Base-by-base conservation (phyloP, 1,140 invertebrate genomes). In the Trissolcus basalis region DNA sequence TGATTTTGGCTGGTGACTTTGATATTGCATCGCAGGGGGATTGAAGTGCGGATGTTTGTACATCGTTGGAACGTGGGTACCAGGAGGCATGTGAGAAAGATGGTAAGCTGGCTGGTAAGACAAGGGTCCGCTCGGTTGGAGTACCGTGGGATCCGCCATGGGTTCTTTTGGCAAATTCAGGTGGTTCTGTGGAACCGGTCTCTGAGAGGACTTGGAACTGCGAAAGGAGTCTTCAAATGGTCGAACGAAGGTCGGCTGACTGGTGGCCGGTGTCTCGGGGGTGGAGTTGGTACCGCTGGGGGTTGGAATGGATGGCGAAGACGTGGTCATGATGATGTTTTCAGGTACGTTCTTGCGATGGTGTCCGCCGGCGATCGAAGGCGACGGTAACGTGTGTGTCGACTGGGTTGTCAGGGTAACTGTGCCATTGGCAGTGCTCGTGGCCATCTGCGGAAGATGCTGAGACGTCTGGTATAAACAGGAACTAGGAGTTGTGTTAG, bases 171-270 rank as follows among this genome's bases (percentile, higher is more conserved):
- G 36, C 14, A 67, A 32, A 3, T 85, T 82, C 27, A 81, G 80
- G 50, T 83, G 80, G 13, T 75, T 85, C 72, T 81, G 84, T 5
- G 79, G 43, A 11, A 83, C 51, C 3, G 80, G 70, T 55, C 81
- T 74, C 1, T 82, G 80, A n/a, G n/a, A n/a, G n/a, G 81, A 81
- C 4, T 81, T 80, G n/a, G 83, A 79, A 27, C 83, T 68, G 14
- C 85, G 78, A 56, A 87, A 87, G 4, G 83, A 87, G 56, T 90
- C 88, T 59, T 89, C 89, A 53, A 89, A 90, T 1, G 89, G 88
- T n/a, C 89, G 80, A 4, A 89, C 88, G 61, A 90, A 89, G 14
- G 84, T 78, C 11, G 85, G 88, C 15, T 86, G 84, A 13, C 44
- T 64, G 16, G 59, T 70, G 19, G 48, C 27, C 8, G 12, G n/a